Conservation (phyloP, 2,113 vertebrate species). For the Oceanites oceanicus region DNA sequence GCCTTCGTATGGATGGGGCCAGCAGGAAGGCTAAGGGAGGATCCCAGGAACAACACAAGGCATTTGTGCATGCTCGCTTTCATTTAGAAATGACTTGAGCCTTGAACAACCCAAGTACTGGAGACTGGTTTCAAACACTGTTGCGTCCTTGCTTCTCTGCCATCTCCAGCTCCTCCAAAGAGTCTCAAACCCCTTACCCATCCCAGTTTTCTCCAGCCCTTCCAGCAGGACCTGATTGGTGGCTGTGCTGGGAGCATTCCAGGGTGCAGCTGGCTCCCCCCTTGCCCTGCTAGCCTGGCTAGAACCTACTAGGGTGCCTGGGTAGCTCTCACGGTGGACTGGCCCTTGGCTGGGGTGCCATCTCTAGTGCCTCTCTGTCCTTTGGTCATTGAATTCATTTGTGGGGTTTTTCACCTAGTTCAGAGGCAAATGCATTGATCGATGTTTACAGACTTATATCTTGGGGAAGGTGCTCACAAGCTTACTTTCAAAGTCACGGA, state of each 20-base stretch:
- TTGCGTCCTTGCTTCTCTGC: background rate
- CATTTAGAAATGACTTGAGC: background rate
- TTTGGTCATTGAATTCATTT: background rate
- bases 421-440: background rate
- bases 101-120: background rate
- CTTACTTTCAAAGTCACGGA: background rate
- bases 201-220: background rate
- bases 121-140: background rate
- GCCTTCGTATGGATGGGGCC: background rate
- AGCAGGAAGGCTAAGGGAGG: background rate
- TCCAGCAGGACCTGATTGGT: background rate
- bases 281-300: background rate
- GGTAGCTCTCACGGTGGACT: background rate
- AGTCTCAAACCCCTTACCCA: background rate
- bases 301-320: too few species aligned
- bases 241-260: background rate
- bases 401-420: background rate
- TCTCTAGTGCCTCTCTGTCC: background rate
- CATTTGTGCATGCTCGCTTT: fast-evolving
- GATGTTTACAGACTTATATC: background rate
- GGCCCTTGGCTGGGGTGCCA: background rate
- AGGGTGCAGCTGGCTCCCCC: fast-evolving
- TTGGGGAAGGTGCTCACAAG: background rate
- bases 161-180: background rate
- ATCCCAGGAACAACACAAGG: background rate